Conservation (phyloP, 1,140 invertebrate genomes). For the Phenacoccus solenopsis region DNA sequence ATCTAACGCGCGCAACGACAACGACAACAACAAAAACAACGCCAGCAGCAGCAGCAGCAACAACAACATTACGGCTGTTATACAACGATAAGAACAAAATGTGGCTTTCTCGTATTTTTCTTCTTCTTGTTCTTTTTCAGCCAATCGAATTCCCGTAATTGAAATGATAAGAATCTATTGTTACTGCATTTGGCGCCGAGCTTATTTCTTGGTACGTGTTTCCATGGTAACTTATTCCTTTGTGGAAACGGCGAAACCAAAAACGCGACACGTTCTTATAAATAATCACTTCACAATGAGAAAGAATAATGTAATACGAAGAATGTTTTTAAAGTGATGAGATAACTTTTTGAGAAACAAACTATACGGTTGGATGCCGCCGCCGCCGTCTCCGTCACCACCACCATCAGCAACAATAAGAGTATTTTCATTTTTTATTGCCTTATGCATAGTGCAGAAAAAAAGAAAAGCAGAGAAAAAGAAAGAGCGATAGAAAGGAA, state of each 20-base stretch:
- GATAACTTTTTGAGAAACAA: conserved; percentile 6
- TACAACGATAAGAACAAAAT: conserved; percentile 17
- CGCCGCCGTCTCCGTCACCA: too few species aligned
- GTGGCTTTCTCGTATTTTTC: conserved; percentile 4
- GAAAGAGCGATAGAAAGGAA: too few species aligned
- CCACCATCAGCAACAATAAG: too few species aligned
- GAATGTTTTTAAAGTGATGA: conserved; percentile 16
- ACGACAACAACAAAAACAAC: too few species aligned
- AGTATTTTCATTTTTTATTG: not conserved
- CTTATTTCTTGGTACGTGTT: conserved; percentile 11
- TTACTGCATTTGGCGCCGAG: conserved; percentile 16
- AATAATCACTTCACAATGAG: conserved; percentile 14
- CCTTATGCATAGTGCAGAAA: not conserved
- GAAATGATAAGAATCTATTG: conserved; percentile 18
- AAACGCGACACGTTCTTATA: conserved; percentile 17
- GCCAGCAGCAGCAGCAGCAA: too few species aligned
- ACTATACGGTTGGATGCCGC: too few species aligned
- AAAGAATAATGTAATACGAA: conserved; percentile 11
- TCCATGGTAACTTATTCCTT: conserved; percentile 15
- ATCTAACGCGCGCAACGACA: too few species aligned
- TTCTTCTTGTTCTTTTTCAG: conserved; percentile 13
- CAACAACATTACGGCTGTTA: conserved; percentile 12
- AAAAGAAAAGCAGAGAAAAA: too few species aligned
- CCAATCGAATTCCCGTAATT: conserved; percentile 16
- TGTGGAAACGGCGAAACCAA: conserved; percentile 12